Evolutionary conservation across 2,797 vertebrate species (phyloP).

Genomic region (Antrozous pallidus): DNA sequence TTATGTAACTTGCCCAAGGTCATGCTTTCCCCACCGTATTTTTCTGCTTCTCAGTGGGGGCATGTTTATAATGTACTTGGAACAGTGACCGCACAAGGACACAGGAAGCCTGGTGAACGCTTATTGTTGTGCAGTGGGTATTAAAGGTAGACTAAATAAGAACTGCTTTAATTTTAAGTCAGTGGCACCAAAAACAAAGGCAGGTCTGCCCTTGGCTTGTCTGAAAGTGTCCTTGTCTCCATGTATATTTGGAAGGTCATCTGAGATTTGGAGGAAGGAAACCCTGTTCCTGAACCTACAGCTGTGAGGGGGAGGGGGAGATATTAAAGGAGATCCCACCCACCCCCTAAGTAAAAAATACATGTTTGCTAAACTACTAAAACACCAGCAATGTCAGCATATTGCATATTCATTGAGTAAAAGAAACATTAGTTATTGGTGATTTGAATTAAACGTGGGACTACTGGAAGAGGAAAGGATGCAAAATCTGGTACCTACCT

Average conservation of each 20-base stretch:
- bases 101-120: not conserved
- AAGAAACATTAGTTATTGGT: not conserved
- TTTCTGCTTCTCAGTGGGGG: not conserved
- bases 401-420: not conserved
- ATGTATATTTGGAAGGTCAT: not conserved
- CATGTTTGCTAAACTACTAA: not conserved
- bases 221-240: not conserved
- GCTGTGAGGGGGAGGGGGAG: too few relatives aligned
- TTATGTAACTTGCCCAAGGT: not conserved
- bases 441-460: not conserved
- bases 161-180: not conserved
- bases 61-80: not conserved
- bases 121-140: not conserved
- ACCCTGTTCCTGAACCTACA: not conserved
- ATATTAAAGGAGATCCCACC: not conserved
- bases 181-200: not conserved
- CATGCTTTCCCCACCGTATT: not conserved
- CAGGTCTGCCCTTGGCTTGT: not conserved
- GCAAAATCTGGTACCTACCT: constrained; percentile 80
- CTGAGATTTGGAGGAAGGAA: not conserved
- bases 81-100: not conserved
- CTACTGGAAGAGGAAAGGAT: not conserved
- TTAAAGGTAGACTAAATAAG: not conserved
- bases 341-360: not conserved
- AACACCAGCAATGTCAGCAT: not conserved